A percentile compares a stretch with the other conserved stretches of the same genome.
Evolutionary conservation across 2,888 invertebrate genomes (phyloP).

Genomic region (Pelosia muscerda): DNA sequence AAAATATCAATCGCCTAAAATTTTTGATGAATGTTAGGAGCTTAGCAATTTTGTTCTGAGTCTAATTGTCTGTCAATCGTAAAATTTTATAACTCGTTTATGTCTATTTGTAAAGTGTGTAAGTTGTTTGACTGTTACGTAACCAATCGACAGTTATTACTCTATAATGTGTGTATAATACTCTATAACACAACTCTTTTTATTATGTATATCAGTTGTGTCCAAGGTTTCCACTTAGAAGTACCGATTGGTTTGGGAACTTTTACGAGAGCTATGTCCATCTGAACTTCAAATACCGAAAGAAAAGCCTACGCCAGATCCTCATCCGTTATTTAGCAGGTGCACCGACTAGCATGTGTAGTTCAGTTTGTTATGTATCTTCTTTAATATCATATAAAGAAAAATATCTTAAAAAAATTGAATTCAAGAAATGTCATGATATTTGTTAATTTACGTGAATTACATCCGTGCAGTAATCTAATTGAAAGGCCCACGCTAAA

Average conservation of each 20-base stretch:
- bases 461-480: background rate
- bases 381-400: background rate
- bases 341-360: no score
- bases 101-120: background rate
- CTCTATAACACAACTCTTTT: no score
- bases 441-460: no score
- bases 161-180: no score
- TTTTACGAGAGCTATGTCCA: background rate
- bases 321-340: no score
- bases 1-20: slow-evolving; percentile 20
- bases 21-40: background rate
- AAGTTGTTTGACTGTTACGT: background rate
- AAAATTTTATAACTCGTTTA: background rate
- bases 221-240: background rate
- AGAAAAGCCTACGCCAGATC: background rate
- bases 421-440: background rate
- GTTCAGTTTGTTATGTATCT: no score
- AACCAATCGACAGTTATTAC: background rate
- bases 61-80: background rate
- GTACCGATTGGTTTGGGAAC: background rate
- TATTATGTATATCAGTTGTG: no score
- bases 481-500: background rate
- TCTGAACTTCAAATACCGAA: background rate
- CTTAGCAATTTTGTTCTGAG: background rate
- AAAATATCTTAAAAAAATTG: no score